Evolutionary conservation across 1,140 invertebrate genomes (phyloP).

Genomic region (Pseudomyrmex concolor): DNA sequence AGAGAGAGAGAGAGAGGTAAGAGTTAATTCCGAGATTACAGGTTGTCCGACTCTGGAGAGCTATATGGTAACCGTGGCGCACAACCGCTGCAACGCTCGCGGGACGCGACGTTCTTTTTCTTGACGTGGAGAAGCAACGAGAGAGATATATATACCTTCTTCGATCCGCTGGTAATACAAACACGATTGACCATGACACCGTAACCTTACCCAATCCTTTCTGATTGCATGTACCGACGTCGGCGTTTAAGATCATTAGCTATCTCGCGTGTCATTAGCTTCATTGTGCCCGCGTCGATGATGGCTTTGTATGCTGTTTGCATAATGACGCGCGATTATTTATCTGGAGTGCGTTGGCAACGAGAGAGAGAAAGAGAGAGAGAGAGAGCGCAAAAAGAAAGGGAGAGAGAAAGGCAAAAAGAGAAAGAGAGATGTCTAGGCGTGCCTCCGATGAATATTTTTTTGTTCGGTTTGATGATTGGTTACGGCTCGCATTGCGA

Average conservation of each 20-base stretch:
- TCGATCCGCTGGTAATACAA: conserved; percentile 62
- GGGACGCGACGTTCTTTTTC: conserved; percentile 56
- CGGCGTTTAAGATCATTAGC: conserved; percentile 66
- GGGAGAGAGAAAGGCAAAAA: not conserved
- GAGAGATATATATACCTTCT: conserved; percentile 22
- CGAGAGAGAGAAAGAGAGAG: too few species aligned
- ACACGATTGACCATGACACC: conserved; percentile 75
- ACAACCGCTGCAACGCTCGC: conserved; percentile 26
- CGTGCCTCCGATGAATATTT: conserved; percentile 27
- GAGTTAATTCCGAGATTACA: conserved; percentile 70
- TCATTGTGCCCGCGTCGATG: conserved; percentile 51
- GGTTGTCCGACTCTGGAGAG: conserved; percentile 66
- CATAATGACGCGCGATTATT: conserved; percentile 72
- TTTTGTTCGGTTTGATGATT: conserved; percentile 24
- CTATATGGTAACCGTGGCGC: conserved; percentile 14
- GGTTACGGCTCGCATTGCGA: conserved; percentile 9
- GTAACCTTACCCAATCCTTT: conserved; percentile 71
- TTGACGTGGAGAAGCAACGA: conserved; percentile 16
- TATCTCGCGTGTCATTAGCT: conserved; percentile 70
- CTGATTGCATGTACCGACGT: conserved; percentile 59
- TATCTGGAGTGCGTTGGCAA: conserved; percentile 67
- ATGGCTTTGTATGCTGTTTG: conserved; percentile 55
- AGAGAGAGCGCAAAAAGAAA: not conserved
- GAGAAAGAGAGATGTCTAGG: conserved; percentile 1
- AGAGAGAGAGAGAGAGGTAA: conserved; percentile 23